A percentile compares a stretch with the other conserved stretches of the same genome.
These are phyloP conservation scores for Strix uralensis DNA, from an alignment of 2,113 vertebrate genomes.

Conservation along the genomic window DNA sequence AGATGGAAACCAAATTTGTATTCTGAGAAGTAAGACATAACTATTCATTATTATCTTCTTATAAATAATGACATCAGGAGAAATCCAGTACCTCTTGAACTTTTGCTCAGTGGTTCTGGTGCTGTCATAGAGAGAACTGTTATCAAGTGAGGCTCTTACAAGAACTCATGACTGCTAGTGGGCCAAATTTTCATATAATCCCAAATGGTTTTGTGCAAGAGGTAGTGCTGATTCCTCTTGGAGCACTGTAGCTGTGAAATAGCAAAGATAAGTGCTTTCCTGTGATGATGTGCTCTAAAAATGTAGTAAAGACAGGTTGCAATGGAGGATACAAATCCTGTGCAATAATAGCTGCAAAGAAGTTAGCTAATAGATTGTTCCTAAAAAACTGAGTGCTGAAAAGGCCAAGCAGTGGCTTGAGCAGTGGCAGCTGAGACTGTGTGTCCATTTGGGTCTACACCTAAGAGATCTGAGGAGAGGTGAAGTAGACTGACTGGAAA, in stretches of 20 bases:
- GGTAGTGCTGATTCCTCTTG: not conserved
- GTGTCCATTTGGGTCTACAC: not conserved
- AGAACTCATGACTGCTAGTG: not conserved
- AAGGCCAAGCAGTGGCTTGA: not conserved
- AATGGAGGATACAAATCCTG: not conserved
- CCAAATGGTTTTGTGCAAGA: not conserved
- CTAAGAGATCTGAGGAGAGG: not conserved
- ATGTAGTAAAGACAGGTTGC: not conserved
- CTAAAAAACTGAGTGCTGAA: not conserved
- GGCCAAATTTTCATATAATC: not conserved
- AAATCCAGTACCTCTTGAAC: not conserved
- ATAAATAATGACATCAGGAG: not conserved
- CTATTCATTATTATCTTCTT: not conserved
- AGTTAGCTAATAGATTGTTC: not conserved
- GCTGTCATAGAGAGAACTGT: not conserved
- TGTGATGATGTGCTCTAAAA: not conserved
- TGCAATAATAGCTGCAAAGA: not conserved
- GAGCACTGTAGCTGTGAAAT: not conserved
- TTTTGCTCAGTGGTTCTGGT: not conserved
- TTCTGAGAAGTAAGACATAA: not conserved
- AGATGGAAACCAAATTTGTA: not conserved
- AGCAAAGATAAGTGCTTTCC: not conserved
- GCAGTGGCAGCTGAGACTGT: not conserved
- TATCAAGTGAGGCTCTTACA: not conserved
- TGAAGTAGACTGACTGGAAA: not conserved